Conservation (phyloP, 2,888 invertebrate genomes). For the Sinopyrophorus schimmeli region DNA sequence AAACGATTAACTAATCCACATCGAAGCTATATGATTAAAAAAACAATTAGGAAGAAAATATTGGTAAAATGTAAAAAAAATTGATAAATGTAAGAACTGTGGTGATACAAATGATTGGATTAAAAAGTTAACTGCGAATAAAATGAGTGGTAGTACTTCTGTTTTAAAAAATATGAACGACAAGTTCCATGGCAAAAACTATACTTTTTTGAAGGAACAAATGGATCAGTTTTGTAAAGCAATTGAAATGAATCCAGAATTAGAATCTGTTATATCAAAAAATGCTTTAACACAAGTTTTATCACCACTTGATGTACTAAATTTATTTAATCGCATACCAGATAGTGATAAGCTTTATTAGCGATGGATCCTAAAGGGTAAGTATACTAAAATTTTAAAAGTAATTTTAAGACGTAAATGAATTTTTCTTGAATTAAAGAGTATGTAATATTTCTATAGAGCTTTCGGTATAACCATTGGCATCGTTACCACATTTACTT, state of each 20-base stretch:
- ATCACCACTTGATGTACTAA: slow-evolving; percentile 73
- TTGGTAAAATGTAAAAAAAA: slow-evolving; percentile 85
- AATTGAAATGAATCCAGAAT: slow-evolving; percentile 80
- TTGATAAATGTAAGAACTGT: slow-evolving; percentile 81
- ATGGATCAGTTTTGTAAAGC: slow-evolving; percentile 67
- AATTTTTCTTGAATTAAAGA: too few species aligned
- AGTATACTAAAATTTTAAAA: too few species aligned
- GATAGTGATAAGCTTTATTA: slow-evolving; percentile 62
- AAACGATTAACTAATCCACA: slow-evolving; percentile 77
- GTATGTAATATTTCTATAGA: too few species aligned
- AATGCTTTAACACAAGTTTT: slow-evolving; percentile 66
- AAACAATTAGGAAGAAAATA: slow-evolving; percentile 81
- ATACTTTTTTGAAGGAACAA: slow-evolving; percentile 62
- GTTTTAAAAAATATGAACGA: slow-evolving; percentile 92
- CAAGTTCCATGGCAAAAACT: slow-evolving; percentile 76
- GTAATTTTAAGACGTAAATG: too few species aligned
- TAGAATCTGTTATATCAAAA: slow-evolving; percentile 69
- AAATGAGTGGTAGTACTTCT: slow-evolving; percentile 59
- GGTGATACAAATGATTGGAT: slow-evolving; percentile 85
- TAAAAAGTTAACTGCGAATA: slow-evolving; percentile 73
- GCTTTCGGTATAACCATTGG: too few species aligned
- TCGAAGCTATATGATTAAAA: slow-evolving; percentile 85
- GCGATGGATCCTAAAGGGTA: slow-evolving; percentile 54
- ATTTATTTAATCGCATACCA: slow-evolving; percentile 76
- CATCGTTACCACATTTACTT: too few species aligned